Base-by-base conservation (phyloP, 2,888 invertebrate species). In the Harpalus rubripes region DNA sequence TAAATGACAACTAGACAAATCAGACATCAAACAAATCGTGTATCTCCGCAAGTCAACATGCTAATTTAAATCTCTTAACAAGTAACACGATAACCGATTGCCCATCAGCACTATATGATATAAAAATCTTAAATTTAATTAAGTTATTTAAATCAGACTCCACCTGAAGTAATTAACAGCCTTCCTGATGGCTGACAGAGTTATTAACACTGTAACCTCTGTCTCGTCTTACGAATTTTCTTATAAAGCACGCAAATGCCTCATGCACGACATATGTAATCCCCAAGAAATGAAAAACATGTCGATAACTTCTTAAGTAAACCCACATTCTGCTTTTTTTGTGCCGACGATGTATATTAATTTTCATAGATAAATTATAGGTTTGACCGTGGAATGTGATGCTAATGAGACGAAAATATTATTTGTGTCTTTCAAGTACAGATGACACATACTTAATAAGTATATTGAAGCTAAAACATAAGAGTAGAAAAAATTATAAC, bases 121-220 rank as follows among this genome's bases (percentile, higher is more conserved):
- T 22, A 76, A 78, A 78, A 79, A 79, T 59, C 32, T 39, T 32
- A 59, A 79, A 79, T 61, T 59, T 79, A 79, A 79, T 79, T 79
- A 79, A 79, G 79, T 39, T 59, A 79, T 79, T 79, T 79, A 79
- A 59, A 18, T 41, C 39, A 15, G 41, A 12, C 10, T 16, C 18
- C 52, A 74, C 74, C 44, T 39, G 59, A 22, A 61, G 79, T 80
- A 80, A 80, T 22, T 80, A 80, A 80, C 26, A 56, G 56, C 26
- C 18, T 58, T 22, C 22, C 15, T 10, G 32, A 56, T 56, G 32
- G 39, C 81, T 82, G 81, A 82, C 81, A 82, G 56, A 32, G 58
- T 72, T 82, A 82, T 82, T 82, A 82, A 82, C 81, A 72, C 72
- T 82, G 39, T 82, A 82, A 82, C 81, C 81, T 82, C 81, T 26